Evolutionary conservation across 2,888 invertebrate species (phyloP).

Genomic region (Parnassius smintheus): DNA sequence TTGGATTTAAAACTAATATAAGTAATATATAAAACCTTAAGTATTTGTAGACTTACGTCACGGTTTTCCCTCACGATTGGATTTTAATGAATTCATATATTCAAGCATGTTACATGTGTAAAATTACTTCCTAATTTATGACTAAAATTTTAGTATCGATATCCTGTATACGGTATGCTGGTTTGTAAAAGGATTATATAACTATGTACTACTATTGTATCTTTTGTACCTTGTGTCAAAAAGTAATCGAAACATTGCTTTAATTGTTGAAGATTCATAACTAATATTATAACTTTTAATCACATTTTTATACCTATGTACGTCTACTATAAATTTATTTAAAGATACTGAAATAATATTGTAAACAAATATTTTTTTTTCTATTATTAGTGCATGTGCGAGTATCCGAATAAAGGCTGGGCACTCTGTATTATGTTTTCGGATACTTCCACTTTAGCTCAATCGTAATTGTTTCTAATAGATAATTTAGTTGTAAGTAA

Average conservation of each 20-base stretch:
- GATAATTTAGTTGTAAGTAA: conserved; percentile 21
- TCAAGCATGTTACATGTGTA: conserved; percentile 15
- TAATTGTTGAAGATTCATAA: background rate
- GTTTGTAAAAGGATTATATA: background rate
- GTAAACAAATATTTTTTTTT: conserved; percentile 1
- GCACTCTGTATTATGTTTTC: conserved; percentile 32
- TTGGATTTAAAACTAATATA: too few relatives aligned
- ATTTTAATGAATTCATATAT: conserved; percentile 8
- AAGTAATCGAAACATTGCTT: background rate
- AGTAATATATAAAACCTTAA: too few relatives aligned
- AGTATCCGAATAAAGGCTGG: conserved; percentile 45
- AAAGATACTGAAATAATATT: background rate
- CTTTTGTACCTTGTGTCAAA: background rate
- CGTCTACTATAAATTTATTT: background rate
- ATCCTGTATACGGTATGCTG: conserved; percentile 6
- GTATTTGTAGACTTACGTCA: conserved; percentile 3
- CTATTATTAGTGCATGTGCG: conserved; percentile 24
- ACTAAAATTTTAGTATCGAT: background rate
- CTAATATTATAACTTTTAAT: background rate
- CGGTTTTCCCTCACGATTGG: conserved; percentile 5
- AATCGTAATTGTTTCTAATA: conserved; percentile 19
- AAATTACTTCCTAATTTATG: conserved; percentile 11
- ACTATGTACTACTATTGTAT: background rate
- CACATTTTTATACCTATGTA: background rate
- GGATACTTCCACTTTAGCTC: conserved; percentile 33